Evolutionary conservation across 2,113 vertebrate genomes (phyloP), one percentile per base, ranked within the genome.

Genomic region (Tamias sibiricus): DNA sequence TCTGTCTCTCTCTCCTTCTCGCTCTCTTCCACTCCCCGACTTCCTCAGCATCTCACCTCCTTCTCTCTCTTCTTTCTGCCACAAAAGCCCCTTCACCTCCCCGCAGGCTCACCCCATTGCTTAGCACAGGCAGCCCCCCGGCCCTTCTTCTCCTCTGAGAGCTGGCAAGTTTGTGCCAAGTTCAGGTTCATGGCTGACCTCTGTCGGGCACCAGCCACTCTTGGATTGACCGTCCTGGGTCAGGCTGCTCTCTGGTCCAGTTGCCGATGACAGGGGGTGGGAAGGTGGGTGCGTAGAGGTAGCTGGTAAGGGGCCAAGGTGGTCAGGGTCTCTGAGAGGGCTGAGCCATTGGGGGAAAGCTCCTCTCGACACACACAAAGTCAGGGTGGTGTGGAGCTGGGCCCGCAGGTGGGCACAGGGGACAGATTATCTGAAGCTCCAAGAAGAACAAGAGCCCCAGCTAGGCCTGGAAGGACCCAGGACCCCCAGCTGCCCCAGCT

Each of bases 201-300:
- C 57, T 81, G 26, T 16, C 74, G 64, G 42, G 20, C 13, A 28
- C 19, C 28, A 47, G 77, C 20, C 72, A 40, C 32, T 52, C 28
- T 22, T 14, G 8, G 11, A 17, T 22, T 0, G 0, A 59, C 30
- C 11, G 8, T 16, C 16, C 26, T 4, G 19, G 42, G 66, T 72
- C 68, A 47, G 54, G 32, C 28, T 19, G 47, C 26, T 74, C 49
- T 24, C 22, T 6, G 40, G 24, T 32, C 75, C 11, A 16, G 5
- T 26, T 17, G 30, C 26, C 14, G 24, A 74, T 35, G 54, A 13
- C 32, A 57, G 10, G 1, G 4, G 68, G 26, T 69, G 20, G 59
- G 37, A 13, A 42, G n/a, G 17, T 90, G 11, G 69, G 12, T 4
- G 44, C 40, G 54, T 20, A 83, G 14, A 6, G 30, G 52, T n/a